Percentiles rank a stretch among this genome's conserved stretches.
Evolutionary conservation across 2,888 invertebrate genomes (phyloP).

Genomic region (Silvanus unidentatus): DNA sequence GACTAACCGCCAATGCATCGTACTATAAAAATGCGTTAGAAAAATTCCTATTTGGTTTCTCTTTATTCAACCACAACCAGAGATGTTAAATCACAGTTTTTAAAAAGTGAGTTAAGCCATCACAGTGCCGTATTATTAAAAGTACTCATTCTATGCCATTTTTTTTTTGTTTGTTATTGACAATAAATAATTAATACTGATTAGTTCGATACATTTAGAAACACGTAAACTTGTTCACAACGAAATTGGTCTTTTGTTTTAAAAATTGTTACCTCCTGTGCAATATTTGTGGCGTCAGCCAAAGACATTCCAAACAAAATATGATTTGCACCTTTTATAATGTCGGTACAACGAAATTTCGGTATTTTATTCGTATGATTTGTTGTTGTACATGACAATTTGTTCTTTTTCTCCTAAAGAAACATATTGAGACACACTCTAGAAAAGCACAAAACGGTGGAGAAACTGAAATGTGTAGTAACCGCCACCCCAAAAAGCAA

Average conservation of each 20-base stretch:
- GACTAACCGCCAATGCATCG: constrained; percentile 38
- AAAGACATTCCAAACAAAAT: constrained; percentile 33
- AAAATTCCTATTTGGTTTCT: no score
- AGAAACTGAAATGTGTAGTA: no score
- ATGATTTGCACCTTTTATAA: constrained; percentile 29
- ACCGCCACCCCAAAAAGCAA: no score
- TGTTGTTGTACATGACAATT: constrained; percentile 14
- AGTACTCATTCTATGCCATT: no score
- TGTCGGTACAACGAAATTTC: constrained; percentile 29
- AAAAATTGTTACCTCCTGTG: constrained; percentile 32
- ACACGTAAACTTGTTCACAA: no score
- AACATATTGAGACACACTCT: constrained; percentile 10
- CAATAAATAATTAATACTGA: no score
- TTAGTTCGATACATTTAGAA: no score
- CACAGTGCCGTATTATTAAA: not conserved
- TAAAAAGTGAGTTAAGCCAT: not conserved
- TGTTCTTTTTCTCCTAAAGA: constrained; percentile 24
- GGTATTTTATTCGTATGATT: constrained; percentile 21
- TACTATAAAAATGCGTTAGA: constrained; percentile 36
- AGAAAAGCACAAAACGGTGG: not conserved
- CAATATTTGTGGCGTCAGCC: constrained; percentile 30
- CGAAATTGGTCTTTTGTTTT: no score
- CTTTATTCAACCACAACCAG: not conserved
- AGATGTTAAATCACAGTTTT: not conserved
- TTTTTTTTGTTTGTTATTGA: no score